These are phyloP conservation scores for Zaprionus africanus DNA, from an alignment of 1,140 invertebrate species.

Conservation along the genomic window DNA sequence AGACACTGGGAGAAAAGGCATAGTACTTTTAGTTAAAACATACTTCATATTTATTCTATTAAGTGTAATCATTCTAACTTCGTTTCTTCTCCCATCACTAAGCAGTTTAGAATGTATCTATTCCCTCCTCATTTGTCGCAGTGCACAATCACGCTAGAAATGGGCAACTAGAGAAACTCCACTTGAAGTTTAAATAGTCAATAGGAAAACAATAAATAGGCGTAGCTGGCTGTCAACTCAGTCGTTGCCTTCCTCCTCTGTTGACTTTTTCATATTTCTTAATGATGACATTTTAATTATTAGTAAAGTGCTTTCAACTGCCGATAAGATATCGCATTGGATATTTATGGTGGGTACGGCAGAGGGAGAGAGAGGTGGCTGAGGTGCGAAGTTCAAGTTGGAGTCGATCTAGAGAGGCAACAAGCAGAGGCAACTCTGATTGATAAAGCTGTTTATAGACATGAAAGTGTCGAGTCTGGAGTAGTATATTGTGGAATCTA, in stretches of 20 bases:
- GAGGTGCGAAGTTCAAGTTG: slow-evolving; percentile 51
- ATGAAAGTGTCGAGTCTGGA: not conserved
- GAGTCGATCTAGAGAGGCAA: not conserved
- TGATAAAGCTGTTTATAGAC: slow-evolving; percentile 45
- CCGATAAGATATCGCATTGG: slow-evolving; percentile 79
- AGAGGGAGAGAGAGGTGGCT: not conserved
- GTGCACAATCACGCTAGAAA: slow-evolving; percentile 30
- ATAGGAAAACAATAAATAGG: slow-evolving; percentile 75
- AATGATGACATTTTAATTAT: slow-evolving; percentile 83
- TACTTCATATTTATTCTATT: no score
- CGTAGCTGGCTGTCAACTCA: slow-evolving; percentile 38
- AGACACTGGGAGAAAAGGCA: no score
- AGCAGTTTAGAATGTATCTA: not conserved
- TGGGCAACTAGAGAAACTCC: slow-evolving; percentile 31
- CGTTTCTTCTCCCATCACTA: not conserved
- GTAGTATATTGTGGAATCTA: not conserved
- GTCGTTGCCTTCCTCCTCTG: slow-evolving; percentile 37
- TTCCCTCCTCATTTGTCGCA: not conserved
- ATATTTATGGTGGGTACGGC: slow-evolving; percentile 67
- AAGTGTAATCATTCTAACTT: no score
- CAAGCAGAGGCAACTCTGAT: slow-evolving; percentile 23
- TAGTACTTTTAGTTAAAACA: no score
- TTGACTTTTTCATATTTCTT: slow-evolving; percentile 83
- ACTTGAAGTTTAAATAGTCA: slow-evolving; percentile 75
- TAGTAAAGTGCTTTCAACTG: slow-evolving; percentile 80